Percentiles rank a stretch among this genome's conserved stretches.
These are phyloP conservation scores for Drosophila histrio DNA, from an alignment of 2,888 invertebrate genomes.

Conservation along the genomic window DNA sequence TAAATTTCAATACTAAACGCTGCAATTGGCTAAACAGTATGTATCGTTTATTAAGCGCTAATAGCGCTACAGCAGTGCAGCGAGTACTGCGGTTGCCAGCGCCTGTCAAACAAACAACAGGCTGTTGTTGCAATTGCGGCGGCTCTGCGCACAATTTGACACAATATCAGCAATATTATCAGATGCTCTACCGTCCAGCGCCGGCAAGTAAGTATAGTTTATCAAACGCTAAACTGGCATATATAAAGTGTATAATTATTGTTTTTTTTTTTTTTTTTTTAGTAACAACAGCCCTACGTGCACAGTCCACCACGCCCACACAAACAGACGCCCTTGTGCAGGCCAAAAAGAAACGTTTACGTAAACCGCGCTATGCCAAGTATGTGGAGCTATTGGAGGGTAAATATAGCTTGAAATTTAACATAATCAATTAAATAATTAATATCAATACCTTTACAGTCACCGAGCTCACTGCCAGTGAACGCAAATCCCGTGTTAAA, in stretches of 20 bases:
- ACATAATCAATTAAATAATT: background rate
- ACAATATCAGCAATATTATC: slow-evolving; percentile 70
- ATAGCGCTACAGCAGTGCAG: slow-evolving; percentile 68
- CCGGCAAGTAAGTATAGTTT: slow-evolving; percentile 56
- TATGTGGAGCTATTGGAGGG: slow-evolving; percentile 90
- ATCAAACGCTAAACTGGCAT: too few relatives aligned
- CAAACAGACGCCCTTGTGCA: slow-evolving; percentile 58
- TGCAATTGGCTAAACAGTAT: slow-evolving; percentile 56
- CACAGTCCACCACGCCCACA: slow-evolving; percentile 79
- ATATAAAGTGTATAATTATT: background rate
- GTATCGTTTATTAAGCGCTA: slow-evolving; percentile 80
- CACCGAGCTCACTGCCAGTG: slow-evolving; percentile 86
- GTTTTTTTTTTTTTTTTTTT: too few relatives aligned
- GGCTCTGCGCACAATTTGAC: slow-evolving; percentile 47
- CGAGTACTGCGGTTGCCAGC: slow-evolving; percentile 65
- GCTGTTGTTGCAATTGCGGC: slow-evolving; percentile 51
- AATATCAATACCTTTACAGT: slow-evolving; percentile 84
- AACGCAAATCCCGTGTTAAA: slow-evolving; percentile 88
- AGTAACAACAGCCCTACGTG: slow-evolving; percentile 44
- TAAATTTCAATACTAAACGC: slow-evolving; percentile 17
- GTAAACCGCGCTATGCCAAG: slow-evolving; percentile 84
- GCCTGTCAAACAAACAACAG: slow-evolving; percentile 36
- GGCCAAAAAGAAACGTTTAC: slow-evolving; percentile 62
- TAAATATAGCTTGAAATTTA: slow-evolving; percentile 74
- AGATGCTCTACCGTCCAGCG: slow-evolving; percentile 65